Conservation (phyloP, 2,113 vertebrate genomes). For the Thunnus maccoyii region DNA sequence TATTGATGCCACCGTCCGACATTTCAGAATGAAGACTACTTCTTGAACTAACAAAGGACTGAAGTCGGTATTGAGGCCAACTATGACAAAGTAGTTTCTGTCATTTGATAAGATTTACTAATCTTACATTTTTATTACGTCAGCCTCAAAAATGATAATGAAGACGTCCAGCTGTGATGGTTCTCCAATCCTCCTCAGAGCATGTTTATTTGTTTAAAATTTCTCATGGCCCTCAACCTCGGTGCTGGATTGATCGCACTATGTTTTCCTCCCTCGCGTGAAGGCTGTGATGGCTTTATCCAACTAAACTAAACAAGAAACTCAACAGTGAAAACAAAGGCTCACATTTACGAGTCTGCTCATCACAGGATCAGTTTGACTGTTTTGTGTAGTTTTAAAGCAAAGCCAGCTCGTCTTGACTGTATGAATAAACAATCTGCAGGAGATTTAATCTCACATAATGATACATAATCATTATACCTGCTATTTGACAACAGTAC, state of each 20-base stretch:
- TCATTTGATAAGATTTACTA: no score
- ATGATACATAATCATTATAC: not conserved
- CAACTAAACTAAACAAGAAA: not conserved
- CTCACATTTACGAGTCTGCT: not conserved
- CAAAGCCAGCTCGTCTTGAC: not conserved
- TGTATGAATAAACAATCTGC: not conserved
- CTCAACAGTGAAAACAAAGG: not conserved
- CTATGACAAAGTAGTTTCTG: not conserved
- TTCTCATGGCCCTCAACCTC: not conserved
- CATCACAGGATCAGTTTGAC: not conserved
- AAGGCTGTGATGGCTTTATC: not conserved
- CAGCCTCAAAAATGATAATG: not conserved
- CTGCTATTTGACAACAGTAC: not conserved
- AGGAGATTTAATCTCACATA: not conserved
- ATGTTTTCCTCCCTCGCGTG: not conserved
- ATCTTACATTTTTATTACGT: not conserved
- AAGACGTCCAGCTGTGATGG: not conserved
- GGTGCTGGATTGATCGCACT: constrained; percentile 30
- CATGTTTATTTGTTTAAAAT: not conserved
- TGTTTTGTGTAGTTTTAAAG: not conserved
- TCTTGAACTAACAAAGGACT: constrained; percentile 28
- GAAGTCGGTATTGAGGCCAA: constrained; percentile 2
- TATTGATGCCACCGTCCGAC: constrained; percentile 31
- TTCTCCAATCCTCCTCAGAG: not conserved
- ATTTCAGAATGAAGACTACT: constrained; percentile 8